Evolutionary conservation across 2,888 invertebrate genomes (phyloP).

Genomic region (Sinhomidia bicolor): DNA sequence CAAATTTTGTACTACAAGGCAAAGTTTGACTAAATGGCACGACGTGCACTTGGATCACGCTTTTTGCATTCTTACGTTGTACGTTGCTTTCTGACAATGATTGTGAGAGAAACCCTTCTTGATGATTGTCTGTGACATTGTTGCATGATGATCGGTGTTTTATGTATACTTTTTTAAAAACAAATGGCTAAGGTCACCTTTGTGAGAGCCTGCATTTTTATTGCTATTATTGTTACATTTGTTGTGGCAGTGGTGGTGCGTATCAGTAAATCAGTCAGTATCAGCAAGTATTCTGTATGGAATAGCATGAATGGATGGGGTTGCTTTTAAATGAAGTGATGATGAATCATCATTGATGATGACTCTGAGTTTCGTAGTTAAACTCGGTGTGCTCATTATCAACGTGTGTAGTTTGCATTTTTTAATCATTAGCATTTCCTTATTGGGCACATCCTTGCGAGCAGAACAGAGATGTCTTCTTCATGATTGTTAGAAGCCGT

Average conservation of each 20-base stretch:
- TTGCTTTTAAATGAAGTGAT: background rate
- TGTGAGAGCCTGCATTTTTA: background rate
- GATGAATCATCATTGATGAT: background rate
- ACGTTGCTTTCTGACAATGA: too few relatives aligned
- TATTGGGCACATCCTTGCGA: conserved; percentile 4
- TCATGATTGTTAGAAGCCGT: background rate
- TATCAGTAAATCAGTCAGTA: too few relatives aligned
- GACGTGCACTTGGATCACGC: background rate
- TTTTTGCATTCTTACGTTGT: too few relatives aligned
- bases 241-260: background rate
- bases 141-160: background rate
- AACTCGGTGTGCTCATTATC: conserved; percentile 2
- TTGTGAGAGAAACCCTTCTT: background rate
- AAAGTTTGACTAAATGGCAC: background rate
- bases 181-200: conserved; percentile 2
- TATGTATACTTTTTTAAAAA: background rate
- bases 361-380: background rate
- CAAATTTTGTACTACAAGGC: too few relatives aligned
- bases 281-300: too few relatives aligned
- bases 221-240: background rate
- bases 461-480: conserved; percentile 4
- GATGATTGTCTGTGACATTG: background rate
- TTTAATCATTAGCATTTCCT: background rate
- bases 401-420: background rate
- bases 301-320: too few relatives aligned